Evolutionary conservation across 2,797 vertebrate genomes (phyloP).

Genomic region (Silurus lanzhouensis): DNA sequence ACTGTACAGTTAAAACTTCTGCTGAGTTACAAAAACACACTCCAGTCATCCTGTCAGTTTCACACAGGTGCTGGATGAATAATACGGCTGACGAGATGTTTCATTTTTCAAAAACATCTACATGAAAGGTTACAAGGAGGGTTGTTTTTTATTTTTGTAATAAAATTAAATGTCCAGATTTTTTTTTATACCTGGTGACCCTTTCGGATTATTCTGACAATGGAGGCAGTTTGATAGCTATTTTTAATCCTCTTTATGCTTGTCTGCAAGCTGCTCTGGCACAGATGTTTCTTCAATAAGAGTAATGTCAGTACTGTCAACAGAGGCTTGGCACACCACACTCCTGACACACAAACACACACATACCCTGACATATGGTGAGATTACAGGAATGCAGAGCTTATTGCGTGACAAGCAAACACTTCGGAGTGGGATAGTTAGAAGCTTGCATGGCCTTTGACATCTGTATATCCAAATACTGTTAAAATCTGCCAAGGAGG

Average conservation of each 20-base stretch:
- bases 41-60: conserved; percentile 59
- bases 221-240: conserved; percentile 64
- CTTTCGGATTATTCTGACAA: conserved; percentile 54
- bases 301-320: conserved; percentile 68
- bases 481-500: not conserved
- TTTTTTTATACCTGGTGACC: conserved; percentile 52
- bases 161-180: conserved; percentile 52
- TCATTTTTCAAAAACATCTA: conserved; percentile 31
- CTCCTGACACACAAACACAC: conserved; percentile 25
- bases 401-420: conserved; percentile 7
- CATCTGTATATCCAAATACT: not conserved
- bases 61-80: conserved; percentile 35
- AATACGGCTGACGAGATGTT: conserved; percentile 23
- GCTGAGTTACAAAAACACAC: conserved; percentile 41
- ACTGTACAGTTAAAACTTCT: conserved; percentile 36
- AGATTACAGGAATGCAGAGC: not conserved
- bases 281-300: conserved; percentile 73
- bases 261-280: conserved; percentile 64
- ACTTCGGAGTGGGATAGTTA: not conserved
- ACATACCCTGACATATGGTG: conserved; percentile 25
- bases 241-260: conserved; percentile 71
- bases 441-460: not conserved
- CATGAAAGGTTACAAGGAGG: conserved; percentile 43
- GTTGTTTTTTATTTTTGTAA: conserved; percentile 24
- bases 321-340: conserved; percentile 58